Percentiles rank a stretch among this genome's conserved stretches.
These are phyloP conservation scores for Autographa pulchrina DNA, from an alignment of 2,888 invertebrate species.

Conservation along the genomic window DNA sequence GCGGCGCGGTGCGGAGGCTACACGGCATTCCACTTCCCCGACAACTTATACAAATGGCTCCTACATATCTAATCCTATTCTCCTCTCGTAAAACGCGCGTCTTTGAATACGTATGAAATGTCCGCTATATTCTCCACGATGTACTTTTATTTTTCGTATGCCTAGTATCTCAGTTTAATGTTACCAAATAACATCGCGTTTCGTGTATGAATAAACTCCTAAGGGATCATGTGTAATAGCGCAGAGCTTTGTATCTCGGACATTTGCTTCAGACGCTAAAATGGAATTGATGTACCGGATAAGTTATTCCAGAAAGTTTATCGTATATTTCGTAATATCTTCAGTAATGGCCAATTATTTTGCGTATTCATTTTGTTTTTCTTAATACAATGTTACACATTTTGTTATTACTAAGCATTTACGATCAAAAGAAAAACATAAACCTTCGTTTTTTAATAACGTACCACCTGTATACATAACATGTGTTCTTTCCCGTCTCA, in stretches of 20 bases:
- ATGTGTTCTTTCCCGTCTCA: slow-evolving; percentile 3
- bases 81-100: slow-evolving; percentile 2
- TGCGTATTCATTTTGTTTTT: slow-evolving; percentile 15
- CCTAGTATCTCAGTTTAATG: slow-evolving; percentile 31
- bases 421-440: slow-evolving; percentile 26
- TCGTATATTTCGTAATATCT: slow-evolving; percentile 43
- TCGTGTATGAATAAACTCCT: slow-evolving; percentile 40
- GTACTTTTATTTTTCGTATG: slow-evolving; percentile 28
- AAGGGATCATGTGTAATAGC: slow-evolving; percentile 17
- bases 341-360: slow-evolving; percentile 42
- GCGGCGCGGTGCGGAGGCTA: slow-evolving; percentile 16
- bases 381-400: slow-evolving; percentile 39
- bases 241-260: slow-evolving; percentile 23
- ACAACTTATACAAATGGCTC: slow-evolving; percentile 43
- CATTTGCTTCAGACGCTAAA: slow-evolving; percentile 28
- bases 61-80: slow-evolving; percentile 39
- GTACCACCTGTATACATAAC: slow-evolving; percentile 10
- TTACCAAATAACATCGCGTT: slow-evolving; percentile 40
- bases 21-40: slow-evolving; percentile 52
- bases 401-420: slow-evolving; percentile 23
- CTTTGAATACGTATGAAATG: slow-evolving; percentile 36
- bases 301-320: slow-evolving; percentile 49
- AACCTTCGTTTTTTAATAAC: slow-evolving; percentile 37
- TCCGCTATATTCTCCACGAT: slow-evolving; percentile 35
- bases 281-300: slow-evolving; percentile 45